Percentiles rank a stretch among this genome's conserved stretches.
Evolutionary conservation across 1,140 invertebrate species (phyloP).

Genomic region (Bombyx mandarina): DNA sequence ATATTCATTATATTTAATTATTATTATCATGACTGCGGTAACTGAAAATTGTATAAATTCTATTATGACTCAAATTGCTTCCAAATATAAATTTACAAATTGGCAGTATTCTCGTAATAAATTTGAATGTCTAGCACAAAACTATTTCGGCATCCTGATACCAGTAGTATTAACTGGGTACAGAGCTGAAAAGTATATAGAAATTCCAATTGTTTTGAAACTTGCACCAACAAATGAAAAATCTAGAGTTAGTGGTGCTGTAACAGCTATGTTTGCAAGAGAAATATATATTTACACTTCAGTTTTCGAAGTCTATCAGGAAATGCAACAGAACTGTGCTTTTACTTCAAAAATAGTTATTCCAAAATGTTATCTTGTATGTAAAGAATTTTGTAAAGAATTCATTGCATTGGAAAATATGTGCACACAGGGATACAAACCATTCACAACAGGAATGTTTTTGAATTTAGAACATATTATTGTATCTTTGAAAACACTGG

Average conservation of each 20-base stretch:
- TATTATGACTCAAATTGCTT: constrained; percentile 27
- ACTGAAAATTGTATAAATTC: constrained; percentile 21
- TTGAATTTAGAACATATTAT: constrained; percentile 39
- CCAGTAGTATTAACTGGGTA: constrained; percentile 35
- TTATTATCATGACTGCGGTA: constrained; percentile 18
- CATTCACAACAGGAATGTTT: constrained; percentile 33
- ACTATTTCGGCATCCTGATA: constrained; percentile 54
- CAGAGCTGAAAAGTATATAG: constrained; percentile 15
- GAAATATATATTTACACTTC: constrained; percentile 49
- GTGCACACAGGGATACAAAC: constrained; percentile 33
- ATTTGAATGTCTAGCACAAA: constrained; percentile 45
- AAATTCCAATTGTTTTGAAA: constrained; percentile 41
- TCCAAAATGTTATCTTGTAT: constrained; percentile 41
- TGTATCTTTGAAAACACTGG: constrained; percentile 37
- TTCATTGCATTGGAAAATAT: constrained; percentile 50
- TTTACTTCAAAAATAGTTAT: constrained; percentile 20
- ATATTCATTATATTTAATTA: no score
- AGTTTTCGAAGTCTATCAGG: constrained; percentile 28
- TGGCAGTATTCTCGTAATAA: constrained; percentile 25
- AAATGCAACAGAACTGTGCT: constrained; percentile 21
- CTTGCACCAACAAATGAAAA: constrained; percentile 50
- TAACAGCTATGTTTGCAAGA: constrained; percentile 44
- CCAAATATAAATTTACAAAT: constrained; percentile 17
- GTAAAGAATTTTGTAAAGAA: constrained; percentile 44
- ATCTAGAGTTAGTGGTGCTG: constrained; percentile 50